Base-by-base conservation (phyloP, 2,113 vertebrate species). In the Halcyon senegalensis region DNA sequence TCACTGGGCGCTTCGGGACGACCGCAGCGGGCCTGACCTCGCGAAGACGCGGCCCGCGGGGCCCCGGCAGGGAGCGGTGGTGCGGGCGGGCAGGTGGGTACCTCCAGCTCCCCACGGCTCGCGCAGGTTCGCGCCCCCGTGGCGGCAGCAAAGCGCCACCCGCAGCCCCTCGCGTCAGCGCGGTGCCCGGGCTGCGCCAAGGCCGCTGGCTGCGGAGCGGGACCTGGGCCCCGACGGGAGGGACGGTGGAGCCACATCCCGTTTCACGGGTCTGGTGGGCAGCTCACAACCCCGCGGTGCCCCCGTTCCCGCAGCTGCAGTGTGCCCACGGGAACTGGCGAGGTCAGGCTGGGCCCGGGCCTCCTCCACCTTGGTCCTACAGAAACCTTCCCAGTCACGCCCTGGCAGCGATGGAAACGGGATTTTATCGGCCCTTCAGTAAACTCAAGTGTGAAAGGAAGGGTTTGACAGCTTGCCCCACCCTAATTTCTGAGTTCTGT, bases 81-180 rank as follows among this genome's bases (percentile, higher is more conserved):
- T 31, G 60, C 30, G 15, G 62, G 28, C 2, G 2, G 33, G 33
- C 46, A 23, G 12, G 25, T 30, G 12, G 16, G 27, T 31, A 31
- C 33, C 53, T 5, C 31, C 24, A 7, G 2, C 14, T 35, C 23
- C 17, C 8, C 33, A 1, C 30, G 13, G 37, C 13, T 11, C 16
- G 66, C 13, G 14, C 13, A 11, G 31, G 39, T 3, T 24, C 5
- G 17, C 0, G 27, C 62, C 21, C 39, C 48, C 33, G 28, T 12
- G 3, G 70, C 3, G 2, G 23, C 13, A 5, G 16, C 11, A 21
- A 30, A 27, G 7, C 1, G 20, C 30, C 17, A 1, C 13, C 30
- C 0, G 28, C 27, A 7, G 2, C 15, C 59, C 19, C 37, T 31
- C 44, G 0, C 0, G 16, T 5, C 23, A 3, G 24, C 0, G 11